Evolutionary conservation across 2,113 vertebrate species (phyloP).

Genomic region (Hucho hucho): DNA sequence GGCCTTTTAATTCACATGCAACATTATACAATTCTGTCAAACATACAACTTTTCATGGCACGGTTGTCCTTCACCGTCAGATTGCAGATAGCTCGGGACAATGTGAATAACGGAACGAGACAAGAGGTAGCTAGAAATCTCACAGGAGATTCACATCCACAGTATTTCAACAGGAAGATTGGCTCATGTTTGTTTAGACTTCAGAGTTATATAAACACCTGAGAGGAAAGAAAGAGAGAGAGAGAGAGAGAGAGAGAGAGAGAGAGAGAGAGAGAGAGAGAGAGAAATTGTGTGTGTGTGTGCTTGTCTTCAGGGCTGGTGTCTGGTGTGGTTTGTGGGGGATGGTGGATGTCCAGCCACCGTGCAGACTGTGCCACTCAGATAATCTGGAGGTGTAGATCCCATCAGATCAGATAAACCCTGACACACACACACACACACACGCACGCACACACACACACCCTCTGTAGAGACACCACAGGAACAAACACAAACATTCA

Average conservation of each 20-base stretch:
- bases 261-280: not conserved
- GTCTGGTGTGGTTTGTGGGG: not conserved
- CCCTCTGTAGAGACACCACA: no score
- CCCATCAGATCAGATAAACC: no score
- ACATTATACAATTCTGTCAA: conserved; percentile 16
- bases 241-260: not conserved
- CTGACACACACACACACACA: no score
- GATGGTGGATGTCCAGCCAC: no score
- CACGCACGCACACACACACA: no score
- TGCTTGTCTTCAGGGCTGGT: not conserved
- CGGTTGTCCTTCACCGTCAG: conserved; percentile 32
- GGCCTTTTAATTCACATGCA: conserved; percentile 20
- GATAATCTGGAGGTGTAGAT: no score
- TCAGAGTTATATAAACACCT: not conserved
- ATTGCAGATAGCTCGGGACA: conserved; percentile 11
- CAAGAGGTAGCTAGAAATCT: conserved; percentile 2
- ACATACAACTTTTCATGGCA: conserved; percentile 18
- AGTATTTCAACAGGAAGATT: not conserved
- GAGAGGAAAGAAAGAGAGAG: not conserved
- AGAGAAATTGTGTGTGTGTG: not conserved
- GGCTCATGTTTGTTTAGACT: not conserved
- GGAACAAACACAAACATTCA: no score
- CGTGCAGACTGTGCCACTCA: no score
- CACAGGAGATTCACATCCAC: no score
- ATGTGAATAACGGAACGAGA: not conserved